A percentile compares a stretch with the other conserved stretches of the same genome.
phyloP scores from a whole-genome alignment of 2,888 invertebrate species.

The Hydrotaea diabolus region DNA sequence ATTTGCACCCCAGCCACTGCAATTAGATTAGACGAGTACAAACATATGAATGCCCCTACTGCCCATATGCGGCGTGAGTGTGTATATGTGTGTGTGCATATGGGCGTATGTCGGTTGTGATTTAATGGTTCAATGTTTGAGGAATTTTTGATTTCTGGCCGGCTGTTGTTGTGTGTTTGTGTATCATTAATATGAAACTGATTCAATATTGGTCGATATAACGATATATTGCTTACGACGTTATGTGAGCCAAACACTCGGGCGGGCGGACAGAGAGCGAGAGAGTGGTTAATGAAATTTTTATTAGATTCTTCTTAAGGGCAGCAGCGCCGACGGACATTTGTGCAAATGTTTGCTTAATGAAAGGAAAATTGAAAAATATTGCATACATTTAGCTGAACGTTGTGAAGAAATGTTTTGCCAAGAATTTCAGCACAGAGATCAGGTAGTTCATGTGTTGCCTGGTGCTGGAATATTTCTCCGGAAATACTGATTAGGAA shows the following conservation, averaged over 20 bases:
- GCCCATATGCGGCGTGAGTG: no score
- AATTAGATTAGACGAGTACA: background rate
- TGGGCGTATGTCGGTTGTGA: slow-evolving; percentile 5
- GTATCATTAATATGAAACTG: slow-evolving; percentile 19
- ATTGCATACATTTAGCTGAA: background rate
- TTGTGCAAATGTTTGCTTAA: background rate
- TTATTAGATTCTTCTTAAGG: background rate
- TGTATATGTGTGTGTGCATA: background rate
- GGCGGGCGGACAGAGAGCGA: no score
- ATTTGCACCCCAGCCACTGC: background rate
- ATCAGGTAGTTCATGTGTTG: no score
- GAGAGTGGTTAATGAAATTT: background rate
- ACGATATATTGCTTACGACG: background rate
- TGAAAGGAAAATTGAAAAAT: slow-evolving; percentile 15
- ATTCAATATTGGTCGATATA: slow-evolving; percentile 1
- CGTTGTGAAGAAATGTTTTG: background rate
- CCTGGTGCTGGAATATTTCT: no score
- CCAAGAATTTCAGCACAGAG: no score
- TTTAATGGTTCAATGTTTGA: slow-evolving; percentile 18
- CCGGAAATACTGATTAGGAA: no score
- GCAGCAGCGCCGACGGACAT: background rate
- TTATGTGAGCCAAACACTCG: no score
- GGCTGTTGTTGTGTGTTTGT: background rate
- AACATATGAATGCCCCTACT: no score
- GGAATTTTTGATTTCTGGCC: slow-evolving; percentile 30